Evolutionary conservation across 2,113 vertebrate species (phyloP).

Genomic region (Labrus mixtus): DNA sequence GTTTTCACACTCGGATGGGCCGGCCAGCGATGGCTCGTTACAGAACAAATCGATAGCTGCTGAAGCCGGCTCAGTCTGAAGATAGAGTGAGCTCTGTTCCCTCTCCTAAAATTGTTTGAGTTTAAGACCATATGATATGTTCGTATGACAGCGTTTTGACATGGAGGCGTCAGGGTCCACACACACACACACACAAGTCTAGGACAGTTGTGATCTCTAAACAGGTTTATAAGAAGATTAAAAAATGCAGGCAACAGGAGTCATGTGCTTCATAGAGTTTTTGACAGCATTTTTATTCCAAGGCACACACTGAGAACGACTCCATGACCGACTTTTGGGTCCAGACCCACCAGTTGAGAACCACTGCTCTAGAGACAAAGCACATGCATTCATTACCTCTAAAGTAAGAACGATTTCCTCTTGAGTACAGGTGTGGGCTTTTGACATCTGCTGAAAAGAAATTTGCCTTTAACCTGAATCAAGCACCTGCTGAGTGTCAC

Average conservation of each 20-base stretch:
- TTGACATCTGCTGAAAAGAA: constrained; percentile 18
- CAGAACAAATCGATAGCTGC: constrained; percentile 67
- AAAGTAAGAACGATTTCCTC: too few species aligned
- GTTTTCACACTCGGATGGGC: constrained; percentile 69
- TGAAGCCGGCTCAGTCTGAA: constrained; percentile 36
- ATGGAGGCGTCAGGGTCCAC: background rate
- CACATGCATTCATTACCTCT: too few species aligned
- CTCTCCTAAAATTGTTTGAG: constrained; percentile 29
- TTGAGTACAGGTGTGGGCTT: background rate
- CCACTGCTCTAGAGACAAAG: too few species aligned
- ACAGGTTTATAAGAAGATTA: constrained; percentile 66
- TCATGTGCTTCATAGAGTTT: too few species aligned
- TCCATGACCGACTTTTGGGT: too few species aligned
- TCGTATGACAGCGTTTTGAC: constrained; percentile 31
- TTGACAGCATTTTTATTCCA: too few species aligned
- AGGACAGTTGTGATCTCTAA: constrained; percentile 38
- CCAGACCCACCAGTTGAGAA: too few species aligned
- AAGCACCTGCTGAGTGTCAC: background rate
- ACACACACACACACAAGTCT: constrained; percentile 31
- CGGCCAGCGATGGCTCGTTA: constrained; percentile 58
- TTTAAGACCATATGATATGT: constrained; percentile 45
- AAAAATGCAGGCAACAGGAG: constrained; percentile 36
- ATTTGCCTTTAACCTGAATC: background rate
- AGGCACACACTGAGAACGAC: too few species aligned
- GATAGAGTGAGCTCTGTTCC: constrained; percentile 50